Evolutionary conservation across 2,113 vertebrate genomes (phyloP), one percentile per base, ranked within the genome.

Genomic region (Erythrolamprus reginae): DNA sequence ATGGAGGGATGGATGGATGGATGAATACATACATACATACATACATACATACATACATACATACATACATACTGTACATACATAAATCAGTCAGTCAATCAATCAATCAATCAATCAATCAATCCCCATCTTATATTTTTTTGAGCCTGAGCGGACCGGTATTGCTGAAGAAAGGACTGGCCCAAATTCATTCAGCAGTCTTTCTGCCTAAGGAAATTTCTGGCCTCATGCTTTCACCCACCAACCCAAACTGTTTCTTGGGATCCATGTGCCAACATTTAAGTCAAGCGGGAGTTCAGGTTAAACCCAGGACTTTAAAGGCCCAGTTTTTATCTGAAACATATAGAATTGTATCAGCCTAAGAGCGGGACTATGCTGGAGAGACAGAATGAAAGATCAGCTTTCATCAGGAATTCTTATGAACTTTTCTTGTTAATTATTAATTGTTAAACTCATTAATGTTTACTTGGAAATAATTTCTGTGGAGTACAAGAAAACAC

Each of bases 341-440:
- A 84, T 45, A 38, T 84, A 24, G 4, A 26, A 28, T 28, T 48
- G 17, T 28, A 51, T n/a, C 48, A 86, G 3, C 9, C 33, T 13
- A 33, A 28, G 28, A n/a, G 13, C 48, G 51, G 48, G 5, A n/a
- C 47, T 19, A 17, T 77, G 17, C 21, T 77, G 33, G 70, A 42
- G 33, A 77, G 70, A 77, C 33, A 77, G 70, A 85, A n/a, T 45
- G 92, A 92, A 48, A 50, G 87, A 86, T 48, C 88, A 92, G 89
- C 2, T 42, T 1, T 0, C 65, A 91, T 88, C 84, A 91, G 26
- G 53, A 82, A 89, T 89, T 7, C 33, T 42, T 48, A 70, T 45
- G 58, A 93, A 52, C 23, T 90, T 56, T 94, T 3, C 83, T 10
- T 87, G 10, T 77, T 88, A 82, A 58, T 21, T 1, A 52, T 52